These are phyloP conservation scores for Sandelia bainsii DNA, from an alignment of 2,797 vertebrate genomes.

Conservation along the genomic window DNA sequence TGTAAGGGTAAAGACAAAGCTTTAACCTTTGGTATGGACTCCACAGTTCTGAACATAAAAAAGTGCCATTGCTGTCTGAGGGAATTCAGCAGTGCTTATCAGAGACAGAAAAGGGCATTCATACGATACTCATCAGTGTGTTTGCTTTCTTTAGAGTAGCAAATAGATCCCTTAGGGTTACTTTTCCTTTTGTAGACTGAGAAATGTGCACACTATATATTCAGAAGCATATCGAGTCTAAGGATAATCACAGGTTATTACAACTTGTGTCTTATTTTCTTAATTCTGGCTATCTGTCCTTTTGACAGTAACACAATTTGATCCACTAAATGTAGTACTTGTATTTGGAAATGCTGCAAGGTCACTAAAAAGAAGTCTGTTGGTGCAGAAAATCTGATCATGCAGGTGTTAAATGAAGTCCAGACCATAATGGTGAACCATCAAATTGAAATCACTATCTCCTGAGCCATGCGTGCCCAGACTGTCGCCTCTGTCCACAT, in stretches of 20 bases:
- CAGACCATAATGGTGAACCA: not conserved
- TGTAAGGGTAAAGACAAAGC: conserved; percentile 18
- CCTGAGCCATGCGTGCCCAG: not conserved
- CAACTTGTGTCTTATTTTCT: not conserved
- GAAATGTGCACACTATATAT: not conserved
- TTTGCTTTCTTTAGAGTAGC: conserved; percentile 24
- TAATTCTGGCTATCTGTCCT: not conserved
- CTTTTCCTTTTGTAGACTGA: conserved; percentile 9
- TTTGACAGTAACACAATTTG: not conserved
- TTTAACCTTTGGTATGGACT: conserved; percentile 41
- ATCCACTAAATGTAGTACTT: not conserved
- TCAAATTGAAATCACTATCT: not conserved
- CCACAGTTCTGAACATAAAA: conserved; percentile 13
- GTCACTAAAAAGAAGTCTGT: not conserved
- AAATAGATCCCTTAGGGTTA: not conserved
- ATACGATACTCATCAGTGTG: conserved; percentile 12
- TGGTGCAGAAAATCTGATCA: not conserved
- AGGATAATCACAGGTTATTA: not conserved
- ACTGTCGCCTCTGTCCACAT: not conserved
- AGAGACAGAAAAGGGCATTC: conserved; percentile 30
- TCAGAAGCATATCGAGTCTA: not conserved
- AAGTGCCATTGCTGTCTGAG: conserved; percentile 12
- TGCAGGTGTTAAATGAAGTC: not conserved
- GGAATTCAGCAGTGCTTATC: conserved; percentile 26
- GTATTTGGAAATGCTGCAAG: not conserved